Evolutionary conservation across 2,113 vertebrate genomes (phyloP), one percentile per base, ranked within the genome.

Genomic region (Gobiocypris rarus): DNA sequence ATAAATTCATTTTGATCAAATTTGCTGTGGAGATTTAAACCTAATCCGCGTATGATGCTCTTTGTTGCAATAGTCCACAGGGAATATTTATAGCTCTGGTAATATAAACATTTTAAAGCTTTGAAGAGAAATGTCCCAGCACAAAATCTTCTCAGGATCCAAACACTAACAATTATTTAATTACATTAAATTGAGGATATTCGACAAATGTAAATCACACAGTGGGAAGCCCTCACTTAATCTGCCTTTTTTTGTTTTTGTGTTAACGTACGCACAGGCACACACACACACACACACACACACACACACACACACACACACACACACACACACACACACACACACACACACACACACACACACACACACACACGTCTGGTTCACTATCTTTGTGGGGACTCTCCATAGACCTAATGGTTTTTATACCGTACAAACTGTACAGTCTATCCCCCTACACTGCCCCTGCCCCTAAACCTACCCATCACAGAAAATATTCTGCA

Each of bases 1-100:
- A 69, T 80, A 34, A 50, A 80, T 67, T 9, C 5, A n/a, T 81
- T 67, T 80, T 50, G 8, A 50, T n/a, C 22, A 54, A 54, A 81
- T 73, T 84, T 70, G 38, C 65, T 41, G 38, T 58, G 52, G 63
- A 84, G 65, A 84, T 69, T 76, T 69, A 58, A 69, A 84, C 48
- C 31, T 81, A 70, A 76, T 84, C 69, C 43, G 26, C 67, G 50
- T 26, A 63, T 34, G 69, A 59, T 31, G 58, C 45, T 83, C 38
- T 74, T 79, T 67, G 13, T 48, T 56, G 59, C 82, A 56, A 17
- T 67, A 45, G 50, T 31, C 77, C 73, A n/a, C 9, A 17, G 76
- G 59, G 71, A 69, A 63, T 26, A 78, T 65, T 69, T 43, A 43
- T 11, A 8, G 15, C 28, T 15, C 19, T 59, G 67, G 10, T 59